phyloP scores from a whole-genome alignment of 1,140 invertebrate species.

The fruit fly (Drosophila melanogaster) region Release_6_plus_ISO1_MT NT_033779.5:9685001-9685500 shows the following conservation, averaged over 20 bases:
- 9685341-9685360: slow-evolving; percentile 33
- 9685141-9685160: slow-evolving; percentile 25
- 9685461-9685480: slow-evolving; percentile 21
- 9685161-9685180: slow-evolving; percentile 20
- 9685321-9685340: slow-evolving; percentile 29
- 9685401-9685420: slow-evolving; percentile 29
- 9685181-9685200: slow-evolving; percentile 17
- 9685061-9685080: slow-evolving; percentile 39
- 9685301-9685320: slow-evolving; percentile 25
- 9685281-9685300: slow-evolving; percentile 46
- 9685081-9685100: slow-evolving; percentile 20
- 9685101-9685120: slow-evolving; percentile 7
- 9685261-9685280: slow-evolving; percentile 43
- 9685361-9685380: slow-evolving; percentile 25
- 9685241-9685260: slow-evolving; percentile 36
- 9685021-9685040: slow-evolving; percentile 82
- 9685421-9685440: slow-evolving; percentile 5
- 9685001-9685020: slow-evolving; percentile 83
- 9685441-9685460: slow-evolving; percentile 10
- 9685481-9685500: slow-evolving; percentile 21
- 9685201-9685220: slow-evolving; percentile 25
- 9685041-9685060: slow-evolving; percentile 58
- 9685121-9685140: slow-evolving; percentile 3
- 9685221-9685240: background rate
- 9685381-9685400: slow-evolving; percentile 49